Conservation (phyloP, 2,797 vertebrate genomes). For the Hippopotamyrus pictus region DNA sequence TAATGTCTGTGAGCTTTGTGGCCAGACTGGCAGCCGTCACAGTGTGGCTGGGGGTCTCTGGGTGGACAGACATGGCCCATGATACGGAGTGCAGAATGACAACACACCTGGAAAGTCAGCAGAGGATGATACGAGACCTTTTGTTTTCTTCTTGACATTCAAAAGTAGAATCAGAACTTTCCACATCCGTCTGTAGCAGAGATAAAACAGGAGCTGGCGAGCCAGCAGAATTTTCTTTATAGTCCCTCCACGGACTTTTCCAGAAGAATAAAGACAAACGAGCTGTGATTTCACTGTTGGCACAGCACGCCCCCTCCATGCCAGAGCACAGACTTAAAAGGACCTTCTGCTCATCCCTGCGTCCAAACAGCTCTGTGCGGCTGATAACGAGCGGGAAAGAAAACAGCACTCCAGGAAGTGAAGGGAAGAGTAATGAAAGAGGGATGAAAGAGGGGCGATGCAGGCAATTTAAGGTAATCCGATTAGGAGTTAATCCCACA, state of each 20-base stretch:
- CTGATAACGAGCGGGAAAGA: conserved; percentile 16
- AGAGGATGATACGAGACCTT: neutral
- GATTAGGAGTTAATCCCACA: conserved; percentile 27
- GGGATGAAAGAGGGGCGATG: neutral
- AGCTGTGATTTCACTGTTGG: conserved; percentile 32
- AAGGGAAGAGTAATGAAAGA: conserved; percentile 9
- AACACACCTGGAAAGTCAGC: neutral
- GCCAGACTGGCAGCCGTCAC: neutral
- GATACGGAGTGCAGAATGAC: neutral
- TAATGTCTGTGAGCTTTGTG: neutral
- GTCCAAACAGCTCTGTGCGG: conserved; percentile 21
- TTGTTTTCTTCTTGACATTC: conserved; percentile 14
- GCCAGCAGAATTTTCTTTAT: neutral
- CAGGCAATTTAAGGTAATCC: conserved; percentile 20
- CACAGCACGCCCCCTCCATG: conserved; percentile 16
- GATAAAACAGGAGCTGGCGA: conserved; percentile 16
- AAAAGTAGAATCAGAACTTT: conserved; percentile 26
- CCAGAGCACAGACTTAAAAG: conserved; percentile 31
- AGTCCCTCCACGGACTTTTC: conserved; percentile 22
- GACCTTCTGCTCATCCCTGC: conserved; percentile 19
- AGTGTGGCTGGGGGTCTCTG: neutral
- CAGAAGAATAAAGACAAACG: conserved; percentile 31
- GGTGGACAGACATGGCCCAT: no score
- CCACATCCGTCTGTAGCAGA: conserved; percentile 14
- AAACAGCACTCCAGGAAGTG: neutral